phyloP scores from a whole-genome alignment of 2,113 vertebrate species.

The Sturnira hondurensis region DNA sequence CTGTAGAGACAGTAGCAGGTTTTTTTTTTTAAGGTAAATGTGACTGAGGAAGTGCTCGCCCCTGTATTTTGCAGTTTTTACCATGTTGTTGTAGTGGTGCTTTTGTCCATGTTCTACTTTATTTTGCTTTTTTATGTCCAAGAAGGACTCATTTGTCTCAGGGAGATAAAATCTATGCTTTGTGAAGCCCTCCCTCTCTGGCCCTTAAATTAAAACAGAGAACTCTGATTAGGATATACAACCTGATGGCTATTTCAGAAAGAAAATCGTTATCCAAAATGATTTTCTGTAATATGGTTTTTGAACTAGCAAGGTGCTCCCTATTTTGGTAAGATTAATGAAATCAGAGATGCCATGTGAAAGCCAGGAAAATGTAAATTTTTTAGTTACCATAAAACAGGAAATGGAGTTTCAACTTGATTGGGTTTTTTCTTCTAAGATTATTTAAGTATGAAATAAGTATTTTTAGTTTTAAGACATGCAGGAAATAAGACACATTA shows the following conservation, averaged over 20 bases:
- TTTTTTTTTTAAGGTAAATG: neutral
- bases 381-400: neutral
- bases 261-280: neutral
- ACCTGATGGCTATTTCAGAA: neutral
- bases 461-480: conserved; percentile 43
- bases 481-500: neutral
- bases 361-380: conserved; percentile 24
- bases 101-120: neutral
- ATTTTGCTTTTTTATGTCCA: neutral
- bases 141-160: neutral
- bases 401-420: conserved; percentile 27
- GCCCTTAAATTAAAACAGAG: neutral
- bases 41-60: neutral
- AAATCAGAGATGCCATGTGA: conserved; percentile 1
- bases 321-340: conserved; percentile 21
- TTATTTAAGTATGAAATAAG: conserved; percentile 17
- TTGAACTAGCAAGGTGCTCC: conserved; percentile 13
- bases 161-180: neutral
- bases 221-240: neutral
- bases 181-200: neutral
- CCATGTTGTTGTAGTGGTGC: neutral
- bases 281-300: neutral
- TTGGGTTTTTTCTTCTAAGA: neutral
- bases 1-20: neutral
- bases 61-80: neutral